Percentiles rank a stretch among this genome's conserved stretches.
Evolutionary conservation across 2,113 vertebrate species (phyloP).

Genomic region (Orthonyx spaldingii): DNA sequence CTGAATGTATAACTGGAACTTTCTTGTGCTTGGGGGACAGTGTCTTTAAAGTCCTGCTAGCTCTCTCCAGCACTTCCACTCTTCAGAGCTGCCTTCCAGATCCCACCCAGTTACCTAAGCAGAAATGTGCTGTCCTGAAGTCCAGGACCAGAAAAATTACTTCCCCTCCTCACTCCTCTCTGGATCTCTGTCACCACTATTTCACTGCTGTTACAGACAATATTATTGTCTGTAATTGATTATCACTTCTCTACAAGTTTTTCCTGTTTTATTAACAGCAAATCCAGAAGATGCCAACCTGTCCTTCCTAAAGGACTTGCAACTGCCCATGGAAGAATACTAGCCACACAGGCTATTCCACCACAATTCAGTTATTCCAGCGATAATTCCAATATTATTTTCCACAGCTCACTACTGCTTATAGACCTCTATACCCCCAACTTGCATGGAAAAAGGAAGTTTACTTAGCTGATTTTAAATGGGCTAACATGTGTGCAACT

Average conservation of each 20-base stretch:
- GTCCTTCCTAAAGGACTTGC: neutral
- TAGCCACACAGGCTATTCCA: neutral
- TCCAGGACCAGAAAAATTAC: neutral
- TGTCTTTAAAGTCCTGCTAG: neutral
- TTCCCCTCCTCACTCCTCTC: neutral
- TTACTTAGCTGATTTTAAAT: neutral
- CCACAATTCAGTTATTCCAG: neutral
- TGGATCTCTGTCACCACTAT: neutral
- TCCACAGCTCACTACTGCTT: neutral
- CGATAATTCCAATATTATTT: neutral
- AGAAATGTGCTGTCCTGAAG: neutral
- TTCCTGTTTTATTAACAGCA: neutral
- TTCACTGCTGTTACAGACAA: neutral
- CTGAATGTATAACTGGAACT: neutral
- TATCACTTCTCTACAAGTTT: neutral
- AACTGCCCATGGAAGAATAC: neutral
- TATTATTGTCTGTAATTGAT: accelerated
- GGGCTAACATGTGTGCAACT: neutral
- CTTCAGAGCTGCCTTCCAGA: neutral
- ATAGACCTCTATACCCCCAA: neutral
- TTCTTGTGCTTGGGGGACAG: neutral
- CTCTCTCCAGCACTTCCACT: neutral
- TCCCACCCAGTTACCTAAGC: neutral
- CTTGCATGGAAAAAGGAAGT: neutral
- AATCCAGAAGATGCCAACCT: neutral